Evolutionary conservation across 2,888 invertebrate species (phyloP).

Genomic region (Fragum sueziense): DNA sequence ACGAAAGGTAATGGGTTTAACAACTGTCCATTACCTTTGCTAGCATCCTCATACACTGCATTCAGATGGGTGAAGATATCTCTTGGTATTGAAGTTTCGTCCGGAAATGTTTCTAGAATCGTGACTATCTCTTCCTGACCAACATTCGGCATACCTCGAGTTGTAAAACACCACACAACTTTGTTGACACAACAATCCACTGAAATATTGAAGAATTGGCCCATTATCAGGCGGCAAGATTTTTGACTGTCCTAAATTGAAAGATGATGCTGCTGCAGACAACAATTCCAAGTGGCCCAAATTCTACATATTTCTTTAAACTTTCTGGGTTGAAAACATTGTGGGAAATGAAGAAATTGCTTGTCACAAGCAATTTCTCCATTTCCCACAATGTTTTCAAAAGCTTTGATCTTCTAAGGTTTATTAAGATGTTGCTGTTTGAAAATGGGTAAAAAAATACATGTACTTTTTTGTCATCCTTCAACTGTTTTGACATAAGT

Average conservation of each 20-base stretch:
- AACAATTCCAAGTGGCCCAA: no score
- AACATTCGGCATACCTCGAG: slow-evolving; percentile 89
- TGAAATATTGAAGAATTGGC: slow-evolving; percentile 82
- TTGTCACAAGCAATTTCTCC: neutral
- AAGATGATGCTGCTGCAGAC: no score
- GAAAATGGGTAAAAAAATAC: no score
- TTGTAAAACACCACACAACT: slow-evolving; percentile 88
- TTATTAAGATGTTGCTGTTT: neutral
- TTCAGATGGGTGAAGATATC: slow-evolving; percentile 90
- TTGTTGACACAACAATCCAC: slow-evolving; percentile 86
- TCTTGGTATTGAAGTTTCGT: slow-evolving; percentile 83
- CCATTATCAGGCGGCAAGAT: no score
- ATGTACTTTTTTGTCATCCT: no score
- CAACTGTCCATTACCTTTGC: slow-evolving; percentile 79
- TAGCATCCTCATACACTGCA: slow-evolving; percentile 86
- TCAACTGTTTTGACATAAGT: no score
- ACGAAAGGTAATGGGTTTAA: neutral
- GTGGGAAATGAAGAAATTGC: neutral
- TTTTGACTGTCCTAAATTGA: no score
- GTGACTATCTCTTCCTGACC: slow-evolving; percentile 93
- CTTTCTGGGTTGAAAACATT: neutral
- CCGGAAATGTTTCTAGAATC: slow-evolving; percentile 86
- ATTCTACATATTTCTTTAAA: no score
- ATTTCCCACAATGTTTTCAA: neutral
- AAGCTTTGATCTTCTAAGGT: no score